Evolutionary conservation across 2,113 vertebrate species (phyloP), one percentile per base, ranked within the genome.

Genomic region (Ginglymostoma cirratum): DNA sequence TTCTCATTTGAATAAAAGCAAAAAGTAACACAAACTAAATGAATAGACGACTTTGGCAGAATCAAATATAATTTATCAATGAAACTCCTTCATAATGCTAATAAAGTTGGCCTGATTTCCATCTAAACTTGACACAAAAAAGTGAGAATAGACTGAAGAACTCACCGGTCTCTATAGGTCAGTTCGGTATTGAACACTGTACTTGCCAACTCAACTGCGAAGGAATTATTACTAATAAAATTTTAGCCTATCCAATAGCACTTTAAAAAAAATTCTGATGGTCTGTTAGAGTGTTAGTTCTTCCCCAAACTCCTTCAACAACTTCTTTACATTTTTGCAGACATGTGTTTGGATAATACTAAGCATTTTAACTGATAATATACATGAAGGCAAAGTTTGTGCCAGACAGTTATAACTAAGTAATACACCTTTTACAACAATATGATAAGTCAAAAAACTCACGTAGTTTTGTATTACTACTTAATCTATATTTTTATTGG

Each of bases 31-130:
- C 5, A 66, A 93, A 67, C 21, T 67, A 42, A 55, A 52, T 66
- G 3, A 90, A 90, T 95, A 72, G 94, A 34, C 94, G 45, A 72
- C 42, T 72, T 72, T 72, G 67, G 67, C 67, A 95, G 94, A 72
- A 70, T 95, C 93, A 95, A 72, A 95, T 38, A 8, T 48, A 48
- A 24, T 42, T 94, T 52, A 34, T 52, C 30, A 21, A 95, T 34
- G 10, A 72, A 72, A 42, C 34, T 12, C 12, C 52, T 34, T 90
- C 87, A 90, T 61, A 61, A 90, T 17, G 30, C 52, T 61, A 34
- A 89, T 61, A 52, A 90, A 90, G 8, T 12, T 90, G 69, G 72
- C 72, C 42, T 48, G 24, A 95, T 72, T 45, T 72, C 45, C 94
- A 95, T 52, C 42, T 30, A 70, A 52, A 95, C 27, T 17, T 72